These are phyloP conservation scores for Darevskia mixta DNA, from an alignment of 2,797 vertebrate species.

Conservation along the genomic window DNA sequence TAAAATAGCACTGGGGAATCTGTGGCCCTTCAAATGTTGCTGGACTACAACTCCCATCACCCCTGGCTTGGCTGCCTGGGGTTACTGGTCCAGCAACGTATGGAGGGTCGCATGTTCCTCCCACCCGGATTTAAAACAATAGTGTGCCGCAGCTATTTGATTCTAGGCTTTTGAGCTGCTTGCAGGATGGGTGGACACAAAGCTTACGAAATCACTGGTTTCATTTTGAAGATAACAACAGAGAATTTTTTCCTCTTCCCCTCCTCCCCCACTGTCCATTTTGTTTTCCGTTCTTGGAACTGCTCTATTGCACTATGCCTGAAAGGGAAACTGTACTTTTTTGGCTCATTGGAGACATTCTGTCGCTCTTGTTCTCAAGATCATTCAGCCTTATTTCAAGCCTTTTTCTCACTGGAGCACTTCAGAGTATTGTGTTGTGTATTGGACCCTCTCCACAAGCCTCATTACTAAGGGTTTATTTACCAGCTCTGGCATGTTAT, in stretches of 20 bases:
- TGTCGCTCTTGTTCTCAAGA: constrained; percentile 64
- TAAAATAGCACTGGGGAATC: too few relatives aligned
- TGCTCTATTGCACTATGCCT: constrained; percentile 46
- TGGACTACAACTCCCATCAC: too few relatives aligned
- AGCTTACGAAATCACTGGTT: constrained; percentile 43
- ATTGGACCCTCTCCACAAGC: constrained; percentile 63
- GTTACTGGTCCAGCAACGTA: too few relatives aligned
- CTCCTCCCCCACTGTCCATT: background rate
- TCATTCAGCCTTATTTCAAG: constrained; percentile 79
- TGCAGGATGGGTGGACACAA: constrained; percentile 42
- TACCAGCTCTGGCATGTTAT: constrained; percentile 58
- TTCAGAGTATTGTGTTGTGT: constrained; percentile 63
- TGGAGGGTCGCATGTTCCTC: too few relatives aligned
- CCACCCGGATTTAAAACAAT: background rate
- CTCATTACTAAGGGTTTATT: constrained; percentile 62
- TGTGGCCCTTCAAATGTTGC: too few relatives aligned
- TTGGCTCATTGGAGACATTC: constrained; percentile 79
- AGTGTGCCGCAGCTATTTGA: background rate
- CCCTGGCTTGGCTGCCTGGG: too few relatives aligned
- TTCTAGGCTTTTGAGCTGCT: background rate
- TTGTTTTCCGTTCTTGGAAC: constrained; percentile 64
- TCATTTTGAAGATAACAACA: constrained; percentile 60
- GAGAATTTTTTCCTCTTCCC: constrained; percentile 35
- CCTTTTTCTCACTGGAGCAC: constrained; percentile 78
- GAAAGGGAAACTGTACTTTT: constrained; percentile 75